Evolutionary conservation across 2,113 vertebrate genomes (phyloP).

Genomic region (Apodemus speciosus): DNA sequence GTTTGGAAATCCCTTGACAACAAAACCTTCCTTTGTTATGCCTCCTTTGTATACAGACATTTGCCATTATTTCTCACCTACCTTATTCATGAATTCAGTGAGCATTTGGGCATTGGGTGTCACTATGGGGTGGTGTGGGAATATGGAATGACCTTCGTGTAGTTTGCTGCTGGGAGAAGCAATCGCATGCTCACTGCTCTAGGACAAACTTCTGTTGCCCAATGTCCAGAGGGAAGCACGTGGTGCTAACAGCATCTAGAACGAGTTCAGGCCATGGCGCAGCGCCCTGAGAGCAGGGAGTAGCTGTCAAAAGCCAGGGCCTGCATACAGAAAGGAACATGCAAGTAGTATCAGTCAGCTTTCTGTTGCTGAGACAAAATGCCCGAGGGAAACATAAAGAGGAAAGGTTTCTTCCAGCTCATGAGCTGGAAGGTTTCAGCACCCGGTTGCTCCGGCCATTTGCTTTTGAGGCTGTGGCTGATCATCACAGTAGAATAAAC

Average conservation of each 20-base stretch:
- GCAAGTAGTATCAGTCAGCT: not conserved
- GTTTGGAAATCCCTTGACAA: constrained; percentile 18
- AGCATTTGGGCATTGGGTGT: not conserved
- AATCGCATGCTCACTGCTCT: not conserved
- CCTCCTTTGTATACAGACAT: not conserved
- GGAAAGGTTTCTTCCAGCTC: not conserved
- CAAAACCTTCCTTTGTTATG: not conserved
- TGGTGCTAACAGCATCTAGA: not conserved
- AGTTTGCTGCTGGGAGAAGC: not conserved
- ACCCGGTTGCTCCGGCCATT: not conserved
- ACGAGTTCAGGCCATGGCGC: not conserved
- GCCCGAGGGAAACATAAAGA: not conserved
- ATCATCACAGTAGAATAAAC: not conserved
- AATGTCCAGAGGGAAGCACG: constrained; percentile 9
- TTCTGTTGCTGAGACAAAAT: not conserved
- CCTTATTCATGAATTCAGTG: constrained; percentile 29
- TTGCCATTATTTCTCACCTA: not conserved
- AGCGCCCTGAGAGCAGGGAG: not conserved
- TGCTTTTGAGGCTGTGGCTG: not conserved
- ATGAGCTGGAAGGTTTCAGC: not conserved
- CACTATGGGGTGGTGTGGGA: not conserved
- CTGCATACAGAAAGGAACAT: not conserved
- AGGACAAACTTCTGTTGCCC: constrained; percentile 1
- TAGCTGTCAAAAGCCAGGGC: not conserved
- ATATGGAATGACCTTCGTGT: not conserved